Conservation (phyloP, 1,140 invertebrate genomes). For the Psilanteris sp. region DNA sequence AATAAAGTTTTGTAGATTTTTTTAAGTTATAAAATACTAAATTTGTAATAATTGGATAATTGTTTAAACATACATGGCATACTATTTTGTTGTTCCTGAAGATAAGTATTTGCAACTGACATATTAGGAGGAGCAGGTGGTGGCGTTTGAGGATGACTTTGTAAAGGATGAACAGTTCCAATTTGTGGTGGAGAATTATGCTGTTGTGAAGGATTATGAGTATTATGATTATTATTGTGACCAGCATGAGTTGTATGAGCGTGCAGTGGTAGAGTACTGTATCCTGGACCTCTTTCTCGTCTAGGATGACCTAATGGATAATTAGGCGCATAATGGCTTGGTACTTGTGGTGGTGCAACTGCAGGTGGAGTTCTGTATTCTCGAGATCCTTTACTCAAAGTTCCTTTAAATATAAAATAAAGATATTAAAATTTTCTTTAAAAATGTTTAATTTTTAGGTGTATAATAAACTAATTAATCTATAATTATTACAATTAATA, state of each 20-base stretch:
- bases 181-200: constrained; percentile 82
- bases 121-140: constrained; percentile 81
- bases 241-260: constrained; percentile 70
- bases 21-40: too few relatives aligned
- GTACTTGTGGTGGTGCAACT: constrained; percentile 96
- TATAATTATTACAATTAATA: too few relatives aligned
- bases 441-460: too few relatives aligned
- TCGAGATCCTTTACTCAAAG: constrained; percentile 85
- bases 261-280: constrained; percentile 88
- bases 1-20: too few relatives aligned
- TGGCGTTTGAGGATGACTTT: constrained; percentile 84
- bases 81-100: constrained; percentile 83
- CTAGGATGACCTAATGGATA: constrained; percentile 91
- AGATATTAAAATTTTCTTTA: too few relatives aligned
- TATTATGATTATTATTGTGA: constrained; percentile 75
- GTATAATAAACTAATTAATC: too few relatives aligned
- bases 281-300: constrained; percentile 89
- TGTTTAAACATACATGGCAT: constrained; percentile 90
- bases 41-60: too few relatives aligned
- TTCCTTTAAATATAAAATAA: not conserved
- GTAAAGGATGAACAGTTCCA: constrained; percentile 80
- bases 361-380: constrained; percentile 96
- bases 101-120: constrained; percentile 73
- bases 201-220: constrained; percentile 75
- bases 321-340: constrained; percentile 96